Evolutionary conservation across 2,888 invertebrate genomes (phyloP).

Genomic region (Diachrysia chrysitis): DNA sequence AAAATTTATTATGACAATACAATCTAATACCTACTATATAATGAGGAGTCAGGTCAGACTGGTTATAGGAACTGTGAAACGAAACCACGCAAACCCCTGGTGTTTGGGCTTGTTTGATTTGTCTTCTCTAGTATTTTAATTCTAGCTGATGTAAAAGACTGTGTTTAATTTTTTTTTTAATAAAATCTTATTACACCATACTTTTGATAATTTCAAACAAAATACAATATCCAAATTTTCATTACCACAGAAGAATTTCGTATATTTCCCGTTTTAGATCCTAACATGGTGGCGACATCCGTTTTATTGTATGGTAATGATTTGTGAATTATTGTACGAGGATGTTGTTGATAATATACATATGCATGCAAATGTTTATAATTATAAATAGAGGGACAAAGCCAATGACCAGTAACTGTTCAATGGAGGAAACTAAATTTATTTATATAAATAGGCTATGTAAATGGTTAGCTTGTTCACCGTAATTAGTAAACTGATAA

Average conservation of each 20-base stretch:
- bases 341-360: constrained; percentile 30
- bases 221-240: too few relatives aligned
- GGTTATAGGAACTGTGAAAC: too few relatives aligned
- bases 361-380: constrained; percentile 15
- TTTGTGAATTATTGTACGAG: constrained; percentile 29
- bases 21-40: too few relatives aligned
- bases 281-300: constrained; percentile 10
- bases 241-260: constrained; percentile 39
- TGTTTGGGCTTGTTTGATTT: too few relatives aligned
- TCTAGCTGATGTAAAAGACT: too few relatives aligned
- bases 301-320: constrained; percentile 40
- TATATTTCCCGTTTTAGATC: constrained; percentile 37
- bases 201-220: too few relatives aligned
- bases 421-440: neutral
- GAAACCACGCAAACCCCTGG: too few relatives aligned
- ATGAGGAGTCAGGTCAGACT: too few relatives aligned
- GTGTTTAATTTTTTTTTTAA: too few relatives aligned
- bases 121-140: too few relatives aligned
- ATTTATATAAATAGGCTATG: neutral
- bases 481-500: neutral
- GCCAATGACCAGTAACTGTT: constrained; percentile 2
- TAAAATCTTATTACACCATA: too few relatives aligned
- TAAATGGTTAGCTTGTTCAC: neutral
- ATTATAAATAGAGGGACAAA: constrained; percentile 17
- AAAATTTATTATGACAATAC: too few relatives aligned